Evolutionary conservation across 2,113 vertebrate species (phyloP), one percentile per base, ranked within the genome.

Genomic region (Sclerurus mexicanus): DNA sequence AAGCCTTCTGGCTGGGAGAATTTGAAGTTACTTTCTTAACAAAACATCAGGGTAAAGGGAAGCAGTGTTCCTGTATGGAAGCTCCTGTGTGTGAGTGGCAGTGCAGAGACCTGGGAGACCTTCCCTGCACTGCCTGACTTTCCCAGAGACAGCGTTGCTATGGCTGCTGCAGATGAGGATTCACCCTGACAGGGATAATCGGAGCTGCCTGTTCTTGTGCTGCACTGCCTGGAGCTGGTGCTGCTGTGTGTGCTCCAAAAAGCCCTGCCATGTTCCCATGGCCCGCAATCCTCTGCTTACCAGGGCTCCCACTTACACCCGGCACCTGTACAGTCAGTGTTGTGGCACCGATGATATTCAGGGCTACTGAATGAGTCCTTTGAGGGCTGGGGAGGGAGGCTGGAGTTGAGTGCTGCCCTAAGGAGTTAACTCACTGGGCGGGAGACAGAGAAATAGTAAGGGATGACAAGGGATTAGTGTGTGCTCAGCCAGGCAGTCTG

Each of bases 381-480:
- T 31, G 63, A 37, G 79, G 63, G 22, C 39, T 75, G 4, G 18
- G 25, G 17, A 49, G 47, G 20, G 33, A 62, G 52, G 27, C 71
- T 94, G 73, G 30, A 31, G 12, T 46, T 75, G 47, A 49, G 25
- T 37, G 30, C 58, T 86, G 67, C 71, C 58, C 20, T 58, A 24
- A 23, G 68, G 83, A 73, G 63, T 83, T 88, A 89, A 79, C 27
- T 66, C 7, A 1, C 66, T 76, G n/a, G 64, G 31, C 5, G 0
- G 68, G 58, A 79, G 47, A 27, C 19, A 53, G n/a, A 7, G 28
- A 23, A 71, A 71, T 27, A 76, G 16, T 77, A 56, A 88, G 71
- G 95, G 81, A 62, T 91, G 84, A 82, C 85, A 85, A 78, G 74
- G 81, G 66, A 92, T 94, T 93, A 93, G 74, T 30, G 62, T 85